A percentile compares a stretch with the other conserved stretches of the same genome.
These are phyloP conservation scores for Sanderia malayensis DNA, from an alignment of 30 jellyfish, hydroid and myxozoan species.

Conservation along the genomic window DNA sequence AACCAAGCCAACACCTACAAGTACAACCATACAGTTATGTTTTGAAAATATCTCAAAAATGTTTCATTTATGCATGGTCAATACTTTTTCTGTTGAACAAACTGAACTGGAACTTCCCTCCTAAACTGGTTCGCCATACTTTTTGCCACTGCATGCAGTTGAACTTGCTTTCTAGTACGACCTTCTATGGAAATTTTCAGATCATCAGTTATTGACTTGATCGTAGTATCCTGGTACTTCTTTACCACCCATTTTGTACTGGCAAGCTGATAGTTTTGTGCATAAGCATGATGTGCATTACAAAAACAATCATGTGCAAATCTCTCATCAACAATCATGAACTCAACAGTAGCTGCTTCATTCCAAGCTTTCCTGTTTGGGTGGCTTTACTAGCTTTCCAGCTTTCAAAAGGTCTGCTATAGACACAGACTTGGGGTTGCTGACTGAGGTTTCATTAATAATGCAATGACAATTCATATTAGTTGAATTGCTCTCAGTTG, in stretches of 20 bases:
- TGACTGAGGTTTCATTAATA: not conserved
- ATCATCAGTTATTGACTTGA: not conserved
- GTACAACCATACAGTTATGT: too few species aligned
- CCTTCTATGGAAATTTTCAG: slow-evolving; percentile 11
- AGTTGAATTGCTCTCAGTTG: not conserved
- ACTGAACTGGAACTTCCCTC: not conserved
- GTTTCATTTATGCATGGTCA: too few species aligned
- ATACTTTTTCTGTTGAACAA: too few species aligned
- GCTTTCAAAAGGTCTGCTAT: slow-evolving; percentile 18
- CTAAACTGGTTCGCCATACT: slow-evolving; percentile 12
- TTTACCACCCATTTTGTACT: slow-evolving; percentile 14
- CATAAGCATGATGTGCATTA: slow-evolving; percentile 11
- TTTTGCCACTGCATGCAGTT: slow-evolving; percentile 2
- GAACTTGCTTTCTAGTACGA: slow-evolving; percentile 41
- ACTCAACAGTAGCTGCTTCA: not conserved
- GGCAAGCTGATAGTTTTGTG: not conserved
- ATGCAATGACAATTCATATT: too few species aligned
- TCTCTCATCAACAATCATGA: slow-evolving; percentile 5
- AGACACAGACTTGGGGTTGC: slow-evolving; percentile 16
- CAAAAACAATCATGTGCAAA: slow-evolving; percentile 36
- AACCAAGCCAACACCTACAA: too few species aligned
- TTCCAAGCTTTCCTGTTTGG: slow-evolving; percentile 3
- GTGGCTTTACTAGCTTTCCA: slow-evolving; percentile 35
- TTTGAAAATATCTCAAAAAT: too few species aligned
- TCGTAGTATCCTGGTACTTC: slow-evolving; percentile 8